Percentiles rank a stretch among this genome's conserved stretches.
These are phyloP conservation scores for Cactoblastis cactorum DNA, from an alignment of 2,888 invertebrate genomes.

Conservation along the genomic window DNA sequence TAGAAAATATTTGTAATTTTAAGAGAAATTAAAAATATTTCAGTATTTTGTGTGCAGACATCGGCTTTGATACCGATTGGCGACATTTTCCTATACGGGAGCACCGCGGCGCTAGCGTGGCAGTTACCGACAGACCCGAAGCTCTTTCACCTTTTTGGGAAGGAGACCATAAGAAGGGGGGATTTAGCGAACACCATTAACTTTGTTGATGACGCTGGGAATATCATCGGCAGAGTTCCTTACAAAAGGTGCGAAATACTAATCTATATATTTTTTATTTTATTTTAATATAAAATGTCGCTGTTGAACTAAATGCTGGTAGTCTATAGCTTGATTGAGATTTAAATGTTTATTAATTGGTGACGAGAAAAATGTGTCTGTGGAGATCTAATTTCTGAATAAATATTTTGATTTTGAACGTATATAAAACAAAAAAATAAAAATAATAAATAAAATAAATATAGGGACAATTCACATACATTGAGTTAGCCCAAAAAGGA, in stretches of 20 bases:
- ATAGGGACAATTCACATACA: no score
- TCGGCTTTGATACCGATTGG: slow-evolving; percentile 76
- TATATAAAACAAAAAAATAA: no score
- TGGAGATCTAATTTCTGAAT: no score
- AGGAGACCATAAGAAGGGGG: slow-evolving; percentile 43
- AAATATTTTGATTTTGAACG: no score
- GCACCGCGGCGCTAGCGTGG: slow-evolving; percentile 88
- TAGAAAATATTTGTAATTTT: background rate
- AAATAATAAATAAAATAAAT: no score
- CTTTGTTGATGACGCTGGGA: slow-evolving; percentile 50
- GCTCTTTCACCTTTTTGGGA: slow-evolving; percentile 42
- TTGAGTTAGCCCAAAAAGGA: no score
- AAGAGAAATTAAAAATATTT: slow-evolving; percentile 23
- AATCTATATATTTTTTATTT: background rate
- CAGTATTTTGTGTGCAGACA: slow-evolving; percentile 83
- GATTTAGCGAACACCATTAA: slow-evolving; percentile 47
- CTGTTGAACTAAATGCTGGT: background rate
- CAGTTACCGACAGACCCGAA: slow-evolving; percentile 81
- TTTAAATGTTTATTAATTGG: no score
- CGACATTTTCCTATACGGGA: slow-evolving; percentile 82
- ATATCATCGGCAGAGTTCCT: slow-evolving; percentile 52
- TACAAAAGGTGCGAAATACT: slow-evolving; percentile 44
- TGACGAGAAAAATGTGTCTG: no score
- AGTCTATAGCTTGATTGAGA: no score
- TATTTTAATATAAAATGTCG: background rate